Base-by-base conservation (phyloP, 1,140 invertebrate species). In the Ganaspis sp. region DNA sequence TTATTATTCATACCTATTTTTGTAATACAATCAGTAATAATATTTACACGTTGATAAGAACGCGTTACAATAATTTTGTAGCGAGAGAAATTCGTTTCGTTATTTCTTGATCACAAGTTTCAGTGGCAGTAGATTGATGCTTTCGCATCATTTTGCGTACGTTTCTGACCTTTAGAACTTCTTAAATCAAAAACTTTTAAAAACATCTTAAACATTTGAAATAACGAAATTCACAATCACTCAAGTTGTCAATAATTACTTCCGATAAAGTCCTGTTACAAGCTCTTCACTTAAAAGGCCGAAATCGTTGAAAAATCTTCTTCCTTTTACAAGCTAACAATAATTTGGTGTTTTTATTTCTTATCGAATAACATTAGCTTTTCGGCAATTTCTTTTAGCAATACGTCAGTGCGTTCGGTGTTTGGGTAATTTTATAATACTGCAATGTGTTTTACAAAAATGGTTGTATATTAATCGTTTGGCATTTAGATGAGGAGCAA, bases 1-100 rank as follows among this genome's bases (percentile, higher is more conserved):
- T 82, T 80, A 82, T 75, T 82, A 73, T 72, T 49, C 17, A 17
- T 49, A 49, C 45, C 45, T 49, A 49, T 49, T 49, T 80, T 82
- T 58, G 74, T 80, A 82, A 78, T 82, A 82, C 78, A 82, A 82
- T 78, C 70, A 80, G 76, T 76, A 77, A 53, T 75, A 38, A 70
- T 80, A 82, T 82, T 72, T 78, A 80, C 81, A 80, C 72, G 71
- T 75, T 69, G 21, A 74, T 76, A 70, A 74, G 37, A 75, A 77
- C 73, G 74, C 38, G 70, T 77, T 74, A 78, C n/a, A 15, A 26
- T 58, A 38, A 21, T 37, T 58, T 64, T 73, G 17, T 38, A 38
- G 54, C 72, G 72, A 58, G 26, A 54, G 49, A 73, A 37, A 73
- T 54, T 54, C 49, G 72, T 73, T 69, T 69, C 21, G 17, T 40